A percentile compares a stretch with the other conserved stretches of the same genome.
Evolutionary conservation across 1,140 invertebrate genomes (phyloP).

Genomic region (Xylocopa sonorina): DNA sequence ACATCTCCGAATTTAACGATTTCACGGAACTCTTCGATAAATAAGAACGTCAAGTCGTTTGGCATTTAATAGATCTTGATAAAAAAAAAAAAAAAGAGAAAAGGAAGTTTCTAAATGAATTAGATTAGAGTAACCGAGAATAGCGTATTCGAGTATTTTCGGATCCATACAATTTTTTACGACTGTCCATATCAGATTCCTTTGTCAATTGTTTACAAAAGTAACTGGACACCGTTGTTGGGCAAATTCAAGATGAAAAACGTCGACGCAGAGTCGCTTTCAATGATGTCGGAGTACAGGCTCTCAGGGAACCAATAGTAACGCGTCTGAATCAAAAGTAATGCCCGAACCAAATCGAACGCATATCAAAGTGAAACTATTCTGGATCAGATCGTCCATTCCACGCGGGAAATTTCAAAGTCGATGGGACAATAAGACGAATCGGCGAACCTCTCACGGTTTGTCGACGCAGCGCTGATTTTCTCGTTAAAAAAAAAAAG

Average conservation of each 20-base stretch:
- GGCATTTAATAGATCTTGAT: too few species aligned
- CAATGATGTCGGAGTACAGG: constrained; percentile 36
- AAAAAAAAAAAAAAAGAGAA: too few species aligned
- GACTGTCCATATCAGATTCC: not conserved
- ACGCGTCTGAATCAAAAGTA: constrained; percentile 2
- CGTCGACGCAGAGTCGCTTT: not conserved
- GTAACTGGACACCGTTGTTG: not conserved
- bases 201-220: too few species aligned
- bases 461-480: not conserved
- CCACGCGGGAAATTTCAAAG: not conserved
- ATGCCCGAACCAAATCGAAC: not conserved
- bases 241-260: not conserved
- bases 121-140: too few species aligned
- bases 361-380: constrained; percentile 19
- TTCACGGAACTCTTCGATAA: too few species aligned
- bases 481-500: not conserved
- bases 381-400: not conserved
- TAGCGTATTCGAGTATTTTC: not conserved
- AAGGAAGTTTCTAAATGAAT: too few species aligned
- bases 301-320: constrained; percentile 56
- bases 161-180: not conserved
- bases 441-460: not conserved
- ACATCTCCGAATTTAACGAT: too few species aligned
- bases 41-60: too few species aligned
- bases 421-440: not conserved